Evolutionary conservation across 2,888 invertebrate genomes (phyloP).

Genomic region (Apamea sordens): DNA sequence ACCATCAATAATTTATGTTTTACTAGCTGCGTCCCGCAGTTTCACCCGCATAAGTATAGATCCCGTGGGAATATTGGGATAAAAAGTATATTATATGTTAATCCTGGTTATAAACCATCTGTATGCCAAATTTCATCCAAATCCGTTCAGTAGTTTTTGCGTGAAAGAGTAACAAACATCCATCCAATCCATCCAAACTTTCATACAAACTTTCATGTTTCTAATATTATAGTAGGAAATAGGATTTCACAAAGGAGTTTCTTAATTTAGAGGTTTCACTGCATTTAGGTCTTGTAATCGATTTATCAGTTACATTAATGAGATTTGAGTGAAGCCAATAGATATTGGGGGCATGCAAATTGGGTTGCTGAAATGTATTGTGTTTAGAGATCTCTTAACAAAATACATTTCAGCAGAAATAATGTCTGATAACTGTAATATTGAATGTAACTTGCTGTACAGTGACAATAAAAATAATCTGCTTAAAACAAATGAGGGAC

Average conservation of each 20-base stretch:
- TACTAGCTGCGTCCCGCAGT: no score
- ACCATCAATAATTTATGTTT: background rate
- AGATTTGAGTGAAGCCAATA: constrained; percentile 19
- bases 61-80: no score
- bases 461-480: background rate
- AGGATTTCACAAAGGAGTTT: background rate
- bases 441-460: background rate
- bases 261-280: background rate
- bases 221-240: no score
- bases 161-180: no score
- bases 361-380: constrained; percentile 12
- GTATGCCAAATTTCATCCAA: no score
- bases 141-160: no score
- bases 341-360: constrained; percentile 30
- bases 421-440: background rate
- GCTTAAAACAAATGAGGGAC: background rate
- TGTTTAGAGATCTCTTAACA: background rate
- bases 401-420: background rate
- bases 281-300: constrained; percentile 1
- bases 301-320: constrained; percentile 22
- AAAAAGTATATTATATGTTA: no score
- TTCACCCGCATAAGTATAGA: no score
- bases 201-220: no score
- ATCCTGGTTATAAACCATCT: no score
- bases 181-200: no score